A percentile compares a stretch with the other conserved stretches of the same genome.
phyloP scores from a whole-genome alignment of 2,888 invertebrate genomes.

The Carterocephalus palaemon region DNA sequence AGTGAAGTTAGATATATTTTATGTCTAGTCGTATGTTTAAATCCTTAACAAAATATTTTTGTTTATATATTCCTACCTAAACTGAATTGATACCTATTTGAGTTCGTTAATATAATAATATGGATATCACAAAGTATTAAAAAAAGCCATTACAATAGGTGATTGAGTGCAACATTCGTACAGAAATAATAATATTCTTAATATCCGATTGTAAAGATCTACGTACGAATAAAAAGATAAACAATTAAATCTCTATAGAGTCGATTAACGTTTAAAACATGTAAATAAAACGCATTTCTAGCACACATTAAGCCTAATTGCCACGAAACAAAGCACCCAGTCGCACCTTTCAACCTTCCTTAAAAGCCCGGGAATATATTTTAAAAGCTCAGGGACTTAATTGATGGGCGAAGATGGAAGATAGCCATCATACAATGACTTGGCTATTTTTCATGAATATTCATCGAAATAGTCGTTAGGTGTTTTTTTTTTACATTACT shows the following conservation, averaged over 20 bases:
- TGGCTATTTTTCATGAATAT: slow-evolving; percentile 64
- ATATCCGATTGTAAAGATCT: too few relatives aligned
- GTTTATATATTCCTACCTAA: too few relatives aligned
- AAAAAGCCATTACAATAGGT: too few relatives aligned
- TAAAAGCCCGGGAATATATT: slow-evolving; percentile 51
- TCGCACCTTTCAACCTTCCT: slow-evolving; percentile 46
- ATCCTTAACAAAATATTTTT: too few relatives aligned
- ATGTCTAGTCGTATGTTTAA: too few relatives aligned
- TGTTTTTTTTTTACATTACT: slow-evolving; percentile 19
- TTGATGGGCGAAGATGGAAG: slow-evolving; percentile 50
- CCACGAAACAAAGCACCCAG: slow-evolving; percentile 33
- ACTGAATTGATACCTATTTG: too few relatives aligned
- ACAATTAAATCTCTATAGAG: slow-evolving; percentile 15
- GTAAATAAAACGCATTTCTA: slow-evolving; percentile 22
- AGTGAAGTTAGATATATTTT: too few relatives aligned
- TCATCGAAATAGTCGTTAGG: slow-evolving; percentile 35
- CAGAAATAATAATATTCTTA: too few relatives aligned
- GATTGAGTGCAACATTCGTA: too few relatives aligned
- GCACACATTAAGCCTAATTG: slow-evolving; percentile 32
- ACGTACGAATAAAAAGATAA: slow-evolving; percentile 5
- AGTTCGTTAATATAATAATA: too few relatives aligned
- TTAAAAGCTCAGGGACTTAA: slow-evolving; percentile 54
- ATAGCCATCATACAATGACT: slow-evolving; percentile 62
- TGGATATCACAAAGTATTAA: too few relatives aligned
- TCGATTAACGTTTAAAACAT: slow-evolving; percentile 18